Conservation (phyloP, 2,888 invertebrate species). For the Noctua janthina region DNA sequence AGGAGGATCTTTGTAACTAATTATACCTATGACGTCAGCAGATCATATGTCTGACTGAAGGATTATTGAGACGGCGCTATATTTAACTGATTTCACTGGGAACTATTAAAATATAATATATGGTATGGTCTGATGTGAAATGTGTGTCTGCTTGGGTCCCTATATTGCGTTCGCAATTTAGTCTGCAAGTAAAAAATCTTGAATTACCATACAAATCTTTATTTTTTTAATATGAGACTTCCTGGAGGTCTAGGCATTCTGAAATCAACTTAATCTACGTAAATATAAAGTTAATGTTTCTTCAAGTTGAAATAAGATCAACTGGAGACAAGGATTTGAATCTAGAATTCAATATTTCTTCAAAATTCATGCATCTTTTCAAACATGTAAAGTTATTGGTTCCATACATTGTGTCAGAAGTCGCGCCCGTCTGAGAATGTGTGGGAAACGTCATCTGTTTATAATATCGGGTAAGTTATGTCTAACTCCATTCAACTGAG, state of each 20-base stretch:
- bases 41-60: constrained; percentile 67
- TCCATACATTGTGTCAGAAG: constrained; percentile 28
- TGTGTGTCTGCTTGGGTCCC: no score
- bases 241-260: not conserved
- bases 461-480: constrained; percentile 47
- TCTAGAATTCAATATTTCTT: not conserved
- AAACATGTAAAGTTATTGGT: constrained; percentile 25
- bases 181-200: not conserved
- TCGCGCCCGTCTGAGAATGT: constrained; percentile 41
- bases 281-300: not conserved
- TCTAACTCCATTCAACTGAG: constrained; percentile 46
- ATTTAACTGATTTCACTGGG: constrained; percentile 55
- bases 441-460: constrained; percentile 47
- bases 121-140: constrained; percentile 8
- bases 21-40: constrained; percentile 75
- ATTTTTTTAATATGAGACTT: not conserved
- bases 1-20: constrained; percentile 72
- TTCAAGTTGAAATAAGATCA: not conserved
- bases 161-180: not conserved
- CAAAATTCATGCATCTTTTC: not conserved
- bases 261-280: not conserved
- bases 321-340: not conserved
- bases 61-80: constrained; percentile 62
- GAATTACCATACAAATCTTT: no score
- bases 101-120: constrained; percentile 7